Evolutionary conservation across 2,797 vertebrate species (phyloP).

Genomic region (Enteromius anoplus): DNA sequence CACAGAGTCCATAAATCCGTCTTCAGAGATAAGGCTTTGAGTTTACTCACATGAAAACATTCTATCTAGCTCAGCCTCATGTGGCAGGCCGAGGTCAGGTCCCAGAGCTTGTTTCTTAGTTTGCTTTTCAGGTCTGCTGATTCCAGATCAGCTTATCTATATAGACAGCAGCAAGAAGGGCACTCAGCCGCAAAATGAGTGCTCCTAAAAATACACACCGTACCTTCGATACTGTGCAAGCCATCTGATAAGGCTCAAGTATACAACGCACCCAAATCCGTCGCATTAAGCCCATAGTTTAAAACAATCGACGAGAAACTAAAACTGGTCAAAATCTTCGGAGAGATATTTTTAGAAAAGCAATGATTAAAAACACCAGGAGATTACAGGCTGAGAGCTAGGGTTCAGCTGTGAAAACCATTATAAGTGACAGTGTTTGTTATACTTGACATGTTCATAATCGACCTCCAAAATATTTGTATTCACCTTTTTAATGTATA

Average conservation of each 20-base stretch:
- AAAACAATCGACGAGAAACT: slow-evolving; percentile 43
- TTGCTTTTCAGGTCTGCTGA: slow-evolving; percentile 73
- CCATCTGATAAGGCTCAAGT: slow-evolving; percentile 66
- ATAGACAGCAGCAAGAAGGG: slow-evolving; percentile 62
- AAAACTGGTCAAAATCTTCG: slow-evolving; percentile 10
- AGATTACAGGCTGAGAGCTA: neutral
- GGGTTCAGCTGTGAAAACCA: neutral
- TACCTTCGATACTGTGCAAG: slow-evolving; percentile 62
- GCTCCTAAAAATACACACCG: slow-evolving; percentile 71
- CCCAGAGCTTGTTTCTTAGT: slow-evolving; percentile 66
- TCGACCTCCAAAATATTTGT: neutral
- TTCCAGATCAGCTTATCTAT: slow-evolving; percentile 73
- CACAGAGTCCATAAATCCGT: slow-evolving; percentile 45
- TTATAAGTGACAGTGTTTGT: slow-evolving; percentile 12
- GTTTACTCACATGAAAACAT: slow-evolving; percentile 61
- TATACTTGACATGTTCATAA: slow-evolving; percentile 4
- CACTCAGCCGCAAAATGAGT: slow-evolving; percentile 73
- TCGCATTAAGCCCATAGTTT: slow-evolving; percentile 43
- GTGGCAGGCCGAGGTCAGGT: slow-evolving; percentile 64
- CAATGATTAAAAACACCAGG: neutral
- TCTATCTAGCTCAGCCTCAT: slow-evolving; percentile 55
- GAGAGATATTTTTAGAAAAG: slow-evolving; percentile 28
- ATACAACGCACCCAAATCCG: slow-evolving; percentile 39
- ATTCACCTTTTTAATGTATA: neutral
- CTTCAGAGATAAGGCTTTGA: slow-evolving; percentile 58